A percentile compares a stretch with the other conserved stretches of the same genome.
Evolutionary conservation across 2,113 vertebrate genomes (phyloP).

Genomic region (Menura novaehollandiae): DNA sequence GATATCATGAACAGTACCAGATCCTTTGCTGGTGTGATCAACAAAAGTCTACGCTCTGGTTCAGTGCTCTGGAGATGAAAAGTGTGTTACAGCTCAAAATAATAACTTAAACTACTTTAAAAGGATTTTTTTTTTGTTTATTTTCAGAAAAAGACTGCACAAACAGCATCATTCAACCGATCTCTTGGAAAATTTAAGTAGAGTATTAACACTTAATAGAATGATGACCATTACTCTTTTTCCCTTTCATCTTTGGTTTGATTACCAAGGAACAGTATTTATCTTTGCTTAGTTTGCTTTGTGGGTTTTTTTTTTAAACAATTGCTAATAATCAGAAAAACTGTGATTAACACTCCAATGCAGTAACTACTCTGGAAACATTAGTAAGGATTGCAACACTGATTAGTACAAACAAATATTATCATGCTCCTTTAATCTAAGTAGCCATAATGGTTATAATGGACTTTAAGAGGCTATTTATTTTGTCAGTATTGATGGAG

Average conservation of each 20-base stretch:
- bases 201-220: background rate
- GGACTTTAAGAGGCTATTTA: background rate
- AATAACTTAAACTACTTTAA: background rate
- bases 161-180: background rate
- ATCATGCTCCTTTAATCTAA: background rate
- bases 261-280: background rate
- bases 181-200: background rate
- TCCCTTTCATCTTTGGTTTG: background rate
- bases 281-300: background rate
- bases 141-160: background rate
- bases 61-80: background rate
- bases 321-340: background rate
- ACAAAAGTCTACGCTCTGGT: background rate
- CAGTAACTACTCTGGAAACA: background rate
- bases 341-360: background rate
- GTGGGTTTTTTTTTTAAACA: background rate
- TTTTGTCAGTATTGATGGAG: background rate
- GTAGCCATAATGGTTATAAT: background rate
- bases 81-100: background rate
- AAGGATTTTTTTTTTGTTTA: background rate
- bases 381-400: background rate
- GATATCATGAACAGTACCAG: background rate
- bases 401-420: constrained; percentile 12
- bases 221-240: background rate
- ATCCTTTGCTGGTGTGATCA: background rate